phyloP scores from a whole-genome alignment of 2,113 vertebrate species.

The Dipodomys spectabilis region DNA sequence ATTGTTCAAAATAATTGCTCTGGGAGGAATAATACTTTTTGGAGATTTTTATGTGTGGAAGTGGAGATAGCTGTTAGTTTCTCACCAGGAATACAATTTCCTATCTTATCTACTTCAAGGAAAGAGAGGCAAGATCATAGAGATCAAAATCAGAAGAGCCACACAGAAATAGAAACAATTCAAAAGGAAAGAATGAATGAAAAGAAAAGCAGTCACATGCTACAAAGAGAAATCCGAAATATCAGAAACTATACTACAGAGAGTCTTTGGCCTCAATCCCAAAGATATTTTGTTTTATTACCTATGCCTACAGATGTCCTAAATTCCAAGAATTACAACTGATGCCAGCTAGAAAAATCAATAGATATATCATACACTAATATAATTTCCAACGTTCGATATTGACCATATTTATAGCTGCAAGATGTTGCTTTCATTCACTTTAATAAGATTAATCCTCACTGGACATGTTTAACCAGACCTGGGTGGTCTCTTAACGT shows the following conservation, averaged over 20 bases:
- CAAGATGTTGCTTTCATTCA: background rate
- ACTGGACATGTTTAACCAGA: background rate
- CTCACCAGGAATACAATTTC: conserved; percentile 58
- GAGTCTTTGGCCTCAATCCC: background rate
- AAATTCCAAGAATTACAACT: conserved; percentile 2
- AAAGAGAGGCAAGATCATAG: conserved; percentile 60
- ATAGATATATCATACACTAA: background rate
- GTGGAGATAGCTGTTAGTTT: background rate
- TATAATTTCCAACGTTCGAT: background rate
- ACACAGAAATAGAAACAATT: background rate
- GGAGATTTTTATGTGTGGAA: background rate
- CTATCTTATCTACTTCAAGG: conserved; percentile 21
- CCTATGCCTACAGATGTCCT: background rate
- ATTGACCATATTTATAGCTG: background rate
- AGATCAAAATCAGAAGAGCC: background rate
- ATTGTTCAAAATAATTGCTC: conserved; percentile 76
- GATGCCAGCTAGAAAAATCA: conserved; percentile 9
- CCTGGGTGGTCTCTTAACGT: background rate
- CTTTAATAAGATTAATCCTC: background rate
- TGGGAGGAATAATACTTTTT: conserved; percentile 41
- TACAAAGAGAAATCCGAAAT: conserved; percentile 43
- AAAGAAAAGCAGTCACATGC: background rate
- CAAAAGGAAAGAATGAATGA: background rate
- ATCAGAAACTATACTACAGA: background rate
- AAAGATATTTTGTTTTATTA: background rate